Evolutionary conservation across 1,140 invertebrate species (phyloP).

Genomic region (Luehdorfia chinensis): DNA sequence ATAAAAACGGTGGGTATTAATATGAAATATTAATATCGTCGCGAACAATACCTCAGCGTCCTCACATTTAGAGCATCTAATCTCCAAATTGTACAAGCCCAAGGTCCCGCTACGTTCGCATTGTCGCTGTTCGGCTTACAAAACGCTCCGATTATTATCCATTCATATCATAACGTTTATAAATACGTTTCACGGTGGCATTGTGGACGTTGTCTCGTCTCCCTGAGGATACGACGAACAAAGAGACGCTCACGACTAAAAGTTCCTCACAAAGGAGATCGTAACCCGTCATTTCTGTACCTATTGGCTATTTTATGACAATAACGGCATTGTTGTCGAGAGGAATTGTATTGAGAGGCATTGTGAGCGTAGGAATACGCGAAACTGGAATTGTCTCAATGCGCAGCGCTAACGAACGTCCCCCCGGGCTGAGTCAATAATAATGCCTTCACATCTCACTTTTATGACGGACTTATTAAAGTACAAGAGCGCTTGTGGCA

Average conservation of each 20-base stretch:
- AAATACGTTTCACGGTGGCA: constrained; percentile 64
- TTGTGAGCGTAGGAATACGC: constrained; percentile 55
- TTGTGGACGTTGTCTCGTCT: constrained; percentile 53
- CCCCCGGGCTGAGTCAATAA: constrained; percentile 21
- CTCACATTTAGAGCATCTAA: constrained; percentile 32
- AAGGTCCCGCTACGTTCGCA: constrained; percentile 40
- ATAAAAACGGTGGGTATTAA: too few species aligned
- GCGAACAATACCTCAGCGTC: too few species aligned
- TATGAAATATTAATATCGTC: too few species aligned
- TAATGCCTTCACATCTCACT: constrained; percentile 14
- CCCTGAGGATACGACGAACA: constrained; percentile 65
- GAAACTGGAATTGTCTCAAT: constrained; percentile 69
- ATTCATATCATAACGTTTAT: constrained; percentile 73
- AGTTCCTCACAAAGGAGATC: constrained; percentile 50
- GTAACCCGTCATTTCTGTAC: constrained; percentile 71
- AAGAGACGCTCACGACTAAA: constrained; percentile 56
- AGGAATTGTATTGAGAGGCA: constrained; percentile 44
- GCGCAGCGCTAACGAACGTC: constrained; percentile 45
- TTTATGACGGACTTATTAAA: too few species aligned
- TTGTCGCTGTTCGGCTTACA: constrained; percentile 34
- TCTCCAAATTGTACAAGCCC: constrained; percentile 58
- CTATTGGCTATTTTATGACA: constrained; percentile 75
- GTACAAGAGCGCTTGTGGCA: too few species aligned
- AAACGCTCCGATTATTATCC: constrained; percentile 55
- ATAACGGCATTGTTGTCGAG: constrained; percentile 56